Evolutionary conservation across 2,797 vertebrate genomes (phyloP).

Genomic region (Lerista edwardsae): DNA sequence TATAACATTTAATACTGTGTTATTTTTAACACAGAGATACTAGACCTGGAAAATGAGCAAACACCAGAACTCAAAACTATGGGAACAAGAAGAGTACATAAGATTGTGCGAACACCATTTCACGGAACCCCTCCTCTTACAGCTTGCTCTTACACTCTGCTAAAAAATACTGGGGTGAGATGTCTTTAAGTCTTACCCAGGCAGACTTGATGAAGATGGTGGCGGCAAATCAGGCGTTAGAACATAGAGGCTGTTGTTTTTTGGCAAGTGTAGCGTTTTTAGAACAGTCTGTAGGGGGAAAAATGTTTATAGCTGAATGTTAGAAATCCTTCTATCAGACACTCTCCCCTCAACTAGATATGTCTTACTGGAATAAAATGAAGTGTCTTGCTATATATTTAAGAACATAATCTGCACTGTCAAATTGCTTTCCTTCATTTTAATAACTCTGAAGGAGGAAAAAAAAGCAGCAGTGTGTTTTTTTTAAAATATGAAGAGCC

Average conservation of each 20-base stretch:
- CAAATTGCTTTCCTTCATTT: not conserved
- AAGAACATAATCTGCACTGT: not conserved
- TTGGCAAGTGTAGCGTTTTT: constrained; percentile 97
- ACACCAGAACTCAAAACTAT: not conserved
- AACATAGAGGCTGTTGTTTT: constrained; percentile 98
- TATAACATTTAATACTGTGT: too few relatives aligned
- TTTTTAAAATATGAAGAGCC: not conserved
- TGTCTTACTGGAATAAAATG: not conserved
- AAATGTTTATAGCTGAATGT: constrained; percentile 36
- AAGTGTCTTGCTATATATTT: not conserved
- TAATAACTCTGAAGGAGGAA: not conserved
- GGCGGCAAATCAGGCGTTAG: constrained; percentile 95
- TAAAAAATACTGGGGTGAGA: not conserved
- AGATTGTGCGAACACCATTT: not conserved
- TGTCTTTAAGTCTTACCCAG: constrained; percentile 84
- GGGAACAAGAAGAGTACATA: not conserved
- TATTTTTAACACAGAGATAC: not conserved
- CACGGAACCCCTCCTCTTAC: not conserved
- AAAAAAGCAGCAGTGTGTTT: not conserved
- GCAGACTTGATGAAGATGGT: constrained; percentile 91
- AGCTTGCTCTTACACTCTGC: not conserved
- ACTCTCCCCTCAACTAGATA: not conserved
- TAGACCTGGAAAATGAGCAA: not conserved
- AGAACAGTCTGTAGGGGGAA: constrained; percentile 86
- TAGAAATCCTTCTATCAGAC: not conserved